Evolutionary conservation across 2,888 invertebrate species (phyloP), one percentile per base, ranked within the genome.

Genomic region (Rhagium mordax): DNA sequence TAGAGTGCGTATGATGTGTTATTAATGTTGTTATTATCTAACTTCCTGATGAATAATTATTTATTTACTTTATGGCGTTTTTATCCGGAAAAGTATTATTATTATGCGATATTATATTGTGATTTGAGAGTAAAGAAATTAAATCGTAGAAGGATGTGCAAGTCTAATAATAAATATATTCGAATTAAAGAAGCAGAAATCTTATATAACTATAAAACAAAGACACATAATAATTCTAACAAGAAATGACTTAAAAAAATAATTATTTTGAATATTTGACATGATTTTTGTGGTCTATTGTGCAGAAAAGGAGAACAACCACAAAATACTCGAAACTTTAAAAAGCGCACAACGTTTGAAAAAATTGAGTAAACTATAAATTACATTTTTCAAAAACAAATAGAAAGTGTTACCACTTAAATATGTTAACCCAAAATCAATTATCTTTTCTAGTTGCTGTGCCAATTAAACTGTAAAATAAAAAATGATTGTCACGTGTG

Each of bases 31-130:
- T 49, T 59, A 48, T 64, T 64, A 64, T 64, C 24, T 64, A 27
- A 64, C 49, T 51, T 64, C 51, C 64, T 18, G 64, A 16, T 51
- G 27, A 51, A 51, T 51, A 64, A 64, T 64, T 48, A 62, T 53
- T 64, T 48, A 62, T 53, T 10, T 24, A 53, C 53, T 53, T n/a
- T 21, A 53, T 53, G 53, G 5, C n/a, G 5, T 41, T n/a, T 41
- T 24, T 41, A n/a, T 41, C 41, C 41, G 41, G 41, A 41, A 41
- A 33, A 41, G n/a, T 41, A n/a, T 41, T n/a, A 41, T 41, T 41
- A 41, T n/a, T 41, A 4, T 41, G 4, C 41, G 41, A 41, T 41
- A 41, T 3, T 41, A 41, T n/a, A 41, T n/a, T n/a, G n/a, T 4
- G 5, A 41, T 41, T 41, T 13, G 41, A 13, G 41, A 41, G 13